Evolutionary conservation across 2,113 vertebrate genomes (phyloP), one percentile per base, ranked within the genome.

Genomic region (Nerophis lumbriciformis): DNA sequence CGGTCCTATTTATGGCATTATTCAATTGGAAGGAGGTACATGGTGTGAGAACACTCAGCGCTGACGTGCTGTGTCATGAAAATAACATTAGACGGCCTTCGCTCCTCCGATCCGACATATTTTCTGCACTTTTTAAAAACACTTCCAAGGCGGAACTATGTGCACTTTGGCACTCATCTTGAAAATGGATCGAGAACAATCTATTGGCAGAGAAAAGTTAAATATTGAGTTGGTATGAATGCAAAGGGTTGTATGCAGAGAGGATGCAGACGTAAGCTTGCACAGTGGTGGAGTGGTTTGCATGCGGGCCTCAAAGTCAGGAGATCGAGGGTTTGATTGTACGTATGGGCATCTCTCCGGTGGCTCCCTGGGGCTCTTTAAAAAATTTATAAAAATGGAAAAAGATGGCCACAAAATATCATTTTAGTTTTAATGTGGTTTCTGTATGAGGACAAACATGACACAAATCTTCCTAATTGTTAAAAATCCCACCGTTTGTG

Each of bases 141-240:
- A 72, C 84, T 78, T 83, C 82, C 76, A 84, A 80, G 81, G 83
- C 61, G 83, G 56, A 83, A 83, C 37, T 71, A 80, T 83, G 77
- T 35, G 48, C 19, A 19, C 19, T 19, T 8, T 59, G 57, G 54
- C 47, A 68, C 61, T 75, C 59, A 60, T 28, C 59, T 11, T 50
- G 57, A 11, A 8, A 67, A 69, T 59, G 66, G 75, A 6, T 2
- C 7, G 39, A 8, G 6, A 2, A 6, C 39, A 19, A 19, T 1
- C 19, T 19, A 19, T 19, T 19, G 19, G 19, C 42, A 44, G 9
- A 44, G 38, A 47, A 44, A 36, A 21, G 61, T 76, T 82, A 61
- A 65, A 53, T 53, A 62, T 67, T 68, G 71, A 60, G 56, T 77
- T 82, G 62, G 71, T 66, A 64, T 64, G 53, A 80, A 61, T 54